Conservation (phyloP, 2,113 vertebrate genomes). For the Malurus elegans region DNA sequence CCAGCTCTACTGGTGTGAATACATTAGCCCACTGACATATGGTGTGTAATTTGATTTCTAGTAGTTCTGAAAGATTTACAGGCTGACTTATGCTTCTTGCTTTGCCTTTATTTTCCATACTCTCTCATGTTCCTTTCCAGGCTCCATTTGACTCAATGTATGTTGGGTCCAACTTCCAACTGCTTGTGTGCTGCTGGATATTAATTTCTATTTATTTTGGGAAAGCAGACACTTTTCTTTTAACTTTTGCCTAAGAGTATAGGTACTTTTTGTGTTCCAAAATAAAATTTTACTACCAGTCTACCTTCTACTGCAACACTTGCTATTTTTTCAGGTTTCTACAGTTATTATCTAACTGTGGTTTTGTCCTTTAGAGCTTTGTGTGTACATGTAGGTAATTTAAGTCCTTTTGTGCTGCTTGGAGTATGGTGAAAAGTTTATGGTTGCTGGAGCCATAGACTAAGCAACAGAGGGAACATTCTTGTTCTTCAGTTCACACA, state of each 20-base stretch:
- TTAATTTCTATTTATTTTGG: neutral
- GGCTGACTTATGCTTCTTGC: neutral
- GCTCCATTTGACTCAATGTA: neutral
- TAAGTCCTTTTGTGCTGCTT: neutral
- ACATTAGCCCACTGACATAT: neutral
- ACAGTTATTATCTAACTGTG: neutral
- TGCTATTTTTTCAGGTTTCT: neutral
- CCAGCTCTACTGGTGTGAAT: neutral
- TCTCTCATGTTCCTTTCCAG: neutral
- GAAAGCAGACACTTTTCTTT: neutral
- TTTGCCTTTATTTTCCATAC: neutral
- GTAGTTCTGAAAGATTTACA: neutral
- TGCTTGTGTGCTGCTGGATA: neutral
- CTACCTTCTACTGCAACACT: neutral
- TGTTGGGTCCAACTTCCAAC: neutral
- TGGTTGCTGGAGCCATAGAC: neutral
- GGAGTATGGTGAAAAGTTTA: neutral
- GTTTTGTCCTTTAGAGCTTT: neutral
- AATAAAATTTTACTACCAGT: neutral
- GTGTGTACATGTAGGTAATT: neutral
- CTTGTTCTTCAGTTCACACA: neutral
- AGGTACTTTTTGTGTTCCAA: neutral
- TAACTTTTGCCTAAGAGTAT: neutral
- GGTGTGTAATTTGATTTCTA: slow-evolving; percentile 1
- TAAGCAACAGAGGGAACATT: neutral